Percentiles rank a stretch among this genome's conserved stretches.
Conservation (phyloP, 2,113 vertebrate genomes). For the Scolopax mira region DNA sequence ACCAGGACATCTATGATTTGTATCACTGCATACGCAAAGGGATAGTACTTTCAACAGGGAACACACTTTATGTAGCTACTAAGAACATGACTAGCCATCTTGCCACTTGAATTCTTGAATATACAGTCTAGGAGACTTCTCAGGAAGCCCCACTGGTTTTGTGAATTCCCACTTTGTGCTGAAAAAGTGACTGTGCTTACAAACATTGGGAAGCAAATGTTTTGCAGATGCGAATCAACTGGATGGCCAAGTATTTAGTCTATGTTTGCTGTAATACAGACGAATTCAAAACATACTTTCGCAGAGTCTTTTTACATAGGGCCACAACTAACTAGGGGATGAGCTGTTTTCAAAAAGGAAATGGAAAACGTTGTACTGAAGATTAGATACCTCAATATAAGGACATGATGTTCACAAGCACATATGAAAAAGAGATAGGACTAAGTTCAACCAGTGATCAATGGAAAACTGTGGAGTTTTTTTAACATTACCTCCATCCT, state of each 20-base stretch:
- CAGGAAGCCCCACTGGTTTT: background rate
- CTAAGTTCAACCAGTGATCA: background rate
- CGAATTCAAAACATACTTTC: background rate
- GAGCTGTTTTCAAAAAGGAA: background rate
- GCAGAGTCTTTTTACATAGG: background rate
- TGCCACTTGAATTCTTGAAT: background rate
- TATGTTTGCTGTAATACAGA: background rate
- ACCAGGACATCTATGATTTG: background rate
- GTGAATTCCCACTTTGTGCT: background rate
- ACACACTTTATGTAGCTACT: background rate
- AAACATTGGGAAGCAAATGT: background rate
- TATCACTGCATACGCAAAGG: background rate
- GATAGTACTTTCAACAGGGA: background rate
- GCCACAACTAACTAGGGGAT: background rate
- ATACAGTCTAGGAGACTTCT: background rate
- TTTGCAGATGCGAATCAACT: background rate
- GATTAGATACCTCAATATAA: background rate
- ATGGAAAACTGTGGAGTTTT: background rate
- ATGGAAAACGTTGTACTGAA: background rate
- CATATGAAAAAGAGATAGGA: accelerated
- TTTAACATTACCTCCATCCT: slow-evolving; percentile 81
- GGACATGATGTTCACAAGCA: background rate
- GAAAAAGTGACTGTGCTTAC: background rate
- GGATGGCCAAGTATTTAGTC: background rate
- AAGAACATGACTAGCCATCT: background rate